These are phyloP conservation scores for Phrynocephalus versicolor DNA, from an alignment of 2,113 vertebrate genomes.

Conservation along the genomic window DNA sequence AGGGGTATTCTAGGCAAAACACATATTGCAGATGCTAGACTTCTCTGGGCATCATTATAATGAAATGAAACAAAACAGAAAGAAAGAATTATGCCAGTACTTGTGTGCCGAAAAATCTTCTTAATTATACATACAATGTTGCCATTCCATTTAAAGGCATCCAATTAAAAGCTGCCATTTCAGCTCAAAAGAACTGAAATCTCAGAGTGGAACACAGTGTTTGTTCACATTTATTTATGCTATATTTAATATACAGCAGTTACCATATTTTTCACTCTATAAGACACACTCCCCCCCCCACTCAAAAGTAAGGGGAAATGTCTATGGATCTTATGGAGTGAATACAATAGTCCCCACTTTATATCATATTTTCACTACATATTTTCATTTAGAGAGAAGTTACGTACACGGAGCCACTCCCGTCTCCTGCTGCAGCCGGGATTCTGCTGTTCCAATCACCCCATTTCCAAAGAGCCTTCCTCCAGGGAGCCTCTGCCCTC, in stretches of 20 bases:
- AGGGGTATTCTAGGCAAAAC: not conserved
- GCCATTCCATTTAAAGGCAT: not conserved
- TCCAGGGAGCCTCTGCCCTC: too few species aligned
- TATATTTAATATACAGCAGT: conserved; percentile 59
- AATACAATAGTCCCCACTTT: too few species aligned
- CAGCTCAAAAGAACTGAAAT: conserved; percentile 41
- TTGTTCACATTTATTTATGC: conserved; percentile 53
- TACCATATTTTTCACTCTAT: too few species aligned
- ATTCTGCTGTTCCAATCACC: too few species aligned
- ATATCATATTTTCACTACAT: too few species aligned
- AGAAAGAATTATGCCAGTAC: conserved; percentile 32
- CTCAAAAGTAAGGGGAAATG: too few species aligned
- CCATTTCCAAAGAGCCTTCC: too few species aligned
- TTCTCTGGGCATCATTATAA: conserved; percentile 53
- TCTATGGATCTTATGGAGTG: too few species aligned
- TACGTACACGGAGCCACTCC: too few species aligned
- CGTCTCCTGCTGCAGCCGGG: too few species aligned
- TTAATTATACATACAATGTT: conserved; percentile 28
- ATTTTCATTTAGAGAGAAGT: too few species aligned
- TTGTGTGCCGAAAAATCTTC: not conserved
- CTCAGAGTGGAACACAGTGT: conserved; percentile 43
- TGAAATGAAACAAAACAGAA: conserved; percentile 38
- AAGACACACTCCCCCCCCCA: too few species aligned
- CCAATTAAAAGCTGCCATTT: conserved; percentile 27
- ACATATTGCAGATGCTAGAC: conserved; percentile 7